Percentiles rank a stretch among this genome's conserved stretches.
Conservation (phyloP, 1,140 invertebrate genomes). For the Arion vulgaris region DNA sequence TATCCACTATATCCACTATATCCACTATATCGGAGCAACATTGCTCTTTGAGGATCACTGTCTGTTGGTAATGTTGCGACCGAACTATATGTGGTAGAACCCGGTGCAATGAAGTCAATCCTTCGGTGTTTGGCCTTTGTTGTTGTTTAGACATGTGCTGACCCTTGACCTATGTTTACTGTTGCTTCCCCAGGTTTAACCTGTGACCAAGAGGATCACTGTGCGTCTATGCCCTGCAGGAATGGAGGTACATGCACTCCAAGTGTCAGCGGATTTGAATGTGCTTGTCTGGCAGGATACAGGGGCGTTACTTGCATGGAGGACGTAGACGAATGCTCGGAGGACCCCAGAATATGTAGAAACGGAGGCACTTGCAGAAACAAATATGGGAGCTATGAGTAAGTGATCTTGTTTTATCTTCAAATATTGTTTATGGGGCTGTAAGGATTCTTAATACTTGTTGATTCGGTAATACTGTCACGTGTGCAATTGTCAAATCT, state of each 20-base stretch:
- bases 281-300: constrained; percentile 64
- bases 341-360: constrained; percentile 83
- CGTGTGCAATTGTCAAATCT: too few relatives aligned
- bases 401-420: too few relatives aligned
- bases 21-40: too few relatives aligned
- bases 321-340: constrained; percentile 89
- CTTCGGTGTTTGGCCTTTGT: too few relatives aligned
- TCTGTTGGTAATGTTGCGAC: too few relatives aligned
- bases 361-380: constrained; percentile 88
- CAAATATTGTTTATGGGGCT: too few relatives aligned
- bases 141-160: too few relatives aligned
- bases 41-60: too few relatives aligned
- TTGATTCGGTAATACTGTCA: neutral
- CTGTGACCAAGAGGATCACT: constrained; percentile 84
- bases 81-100: too few relatives aligned
- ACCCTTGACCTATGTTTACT: too few relatives aligned
- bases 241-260: constrained; percentile 67
- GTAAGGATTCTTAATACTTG: neutral
- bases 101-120: too few relatives aligned
- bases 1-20: too few relatives aligned
- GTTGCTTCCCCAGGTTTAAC: constrained; percentile 79
- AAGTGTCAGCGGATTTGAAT: constrained; percentile 77
- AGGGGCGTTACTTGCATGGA: constrained; percentile 81
- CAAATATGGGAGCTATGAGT: constrained; percentile 90
- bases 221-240: constrained; percentile 64